A percentile compares a stretch with the other conserved stretches of the same genome.
These are phyloP conservation scores for Atta colombica DNA, from an alignment of 1,140 invertebrate genomes.

Conservation along the genomic window DNA sequence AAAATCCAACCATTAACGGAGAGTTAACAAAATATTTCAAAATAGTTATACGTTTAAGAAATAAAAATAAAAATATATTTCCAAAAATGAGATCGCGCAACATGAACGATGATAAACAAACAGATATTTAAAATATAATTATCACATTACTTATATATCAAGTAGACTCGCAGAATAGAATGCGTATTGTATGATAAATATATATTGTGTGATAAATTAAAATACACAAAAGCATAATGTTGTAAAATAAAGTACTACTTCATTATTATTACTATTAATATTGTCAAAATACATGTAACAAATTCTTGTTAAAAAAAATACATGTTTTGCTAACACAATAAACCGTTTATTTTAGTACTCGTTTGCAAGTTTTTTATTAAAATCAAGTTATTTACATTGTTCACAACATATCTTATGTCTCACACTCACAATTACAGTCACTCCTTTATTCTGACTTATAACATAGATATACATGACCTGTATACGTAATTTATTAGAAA, in stretches of 20 bases:
- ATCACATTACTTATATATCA: background rate
- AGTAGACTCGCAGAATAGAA: background rate
- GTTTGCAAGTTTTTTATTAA: constrained; percentile 41
- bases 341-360: background rate
- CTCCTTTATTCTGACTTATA: background rate
- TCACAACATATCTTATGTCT: background rate
- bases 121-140: background rate
- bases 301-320: background rate
- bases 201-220: background rate
- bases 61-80: background rate
- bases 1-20: too few species aligned
- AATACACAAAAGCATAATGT: background rate
- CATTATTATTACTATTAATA: background rate
- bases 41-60: background rate
- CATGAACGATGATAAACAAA: background rate
- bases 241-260: background rate
- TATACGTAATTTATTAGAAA: constrained; percentile 24
- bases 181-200: background rate
- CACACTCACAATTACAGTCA: background rate
- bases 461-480: background rate
- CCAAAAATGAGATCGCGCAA: background rate
- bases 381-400: constrained; percentile 39
- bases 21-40: background rate
- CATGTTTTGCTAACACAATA: background rate
- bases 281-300: background rate